Evolutionary conservation across 2,888 invertebrate genomes (phyloP), one percentile per base, ranked within the genome.

Genomic region (Scrobipalpa costella): DNA sequence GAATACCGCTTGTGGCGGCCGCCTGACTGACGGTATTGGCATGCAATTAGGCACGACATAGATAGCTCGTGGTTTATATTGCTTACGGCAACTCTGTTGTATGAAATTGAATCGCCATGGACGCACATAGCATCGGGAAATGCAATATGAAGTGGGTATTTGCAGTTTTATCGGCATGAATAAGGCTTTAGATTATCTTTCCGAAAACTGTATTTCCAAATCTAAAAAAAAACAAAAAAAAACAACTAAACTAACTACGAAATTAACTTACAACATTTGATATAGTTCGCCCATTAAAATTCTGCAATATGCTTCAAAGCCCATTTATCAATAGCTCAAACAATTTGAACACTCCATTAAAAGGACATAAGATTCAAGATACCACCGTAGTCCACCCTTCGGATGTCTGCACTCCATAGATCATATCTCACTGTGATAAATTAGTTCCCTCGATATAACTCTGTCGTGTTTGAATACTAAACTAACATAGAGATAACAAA

Each of bases 1-100:
- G 83, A 89, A 88, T 86, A 86, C 86, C 89, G 74, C 69, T 62
- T 58, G 66, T 68, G 86, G 87, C 87, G 87, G 70, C 87, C 72
- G 83, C 71, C 80, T 76, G 86, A 69, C 86, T 80, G 81, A 68
- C 80, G 73, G 68, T 68, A 57, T 55, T 55, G 55, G 27, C 55
- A 55, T 34, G 55, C 40, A 36, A 58, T 58, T 58, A 58, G 40
- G 21, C 17, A 36, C 27, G 27, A 19, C 50, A 50, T 21, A 21
- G 17, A 50, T 21, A 50, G 50, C 21, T 50, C 50, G 5, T 15
- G 11, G 40, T 3, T 13, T 40, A 13, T 40, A 13, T 44, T 44
- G 44, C 7, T 44, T 44, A 44, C n/a, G 15, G 44, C 44, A 44
- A 44, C 15, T 11, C 7, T 44, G 40, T 40, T 40, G 13, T 40